Base-by-base conservation (phyloP, 2,888 invertebrate species). In the Eurytoma californica region DNA sequence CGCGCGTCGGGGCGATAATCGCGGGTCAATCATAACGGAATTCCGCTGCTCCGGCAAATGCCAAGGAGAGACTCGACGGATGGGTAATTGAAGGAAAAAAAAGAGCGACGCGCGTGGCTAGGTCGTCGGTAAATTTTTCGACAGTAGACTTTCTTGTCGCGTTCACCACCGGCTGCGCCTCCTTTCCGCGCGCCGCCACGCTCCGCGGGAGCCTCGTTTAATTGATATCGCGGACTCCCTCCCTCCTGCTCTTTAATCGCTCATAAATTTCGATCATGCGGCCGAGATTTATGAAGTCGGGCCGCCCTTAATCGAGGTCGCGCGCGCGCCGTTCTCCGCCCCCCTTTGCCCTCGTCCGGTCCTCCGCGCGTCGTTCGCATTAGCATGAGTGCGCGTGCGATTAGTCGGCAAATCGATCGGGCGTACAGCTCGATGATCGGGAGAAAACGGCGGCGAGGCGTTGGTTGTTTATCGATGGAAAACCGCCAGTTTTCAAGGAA, bases 251-350 rank as follows among this genome's bases (percentile, higher is more conserved):
- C 1, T 84, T 87, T 86, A 87, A 88, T 86, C 85, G 84, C 85
- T 85, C 86, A 87, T 88, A 88, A 88, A 88, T 88, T 87, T 86
- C 84, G 84, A 86, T 87, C 86, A 84, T 86, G 84, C 82, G 82
- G 75, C 69, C 82, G 83, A 87, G 87, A 88, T 88, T 88, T 88
- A 87, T 86, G 85, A 87, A 87, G 84, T 87, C 84, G 14, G 51
- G 80, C 80, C 76, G 72, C 68, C 61, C 67, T 67, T 72, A 61
- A 72, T 72, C 60, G 47, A 16, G 9, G n/a, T n/a, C n/a, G 24
- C 24, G 24, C 24, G 24, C 24, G 24, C 24, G 24, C 51, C 24
- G 7, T 13, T 57, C n/a, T 30, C 63, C 20, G 58, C 14, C 20
- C n/a, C 77, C 47, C 53, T 39, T 0, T 49, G 57, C 12, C 51